Percentiles rank a stretch among this genome's conserved stretches.
Conservation (phyloP, 23 tunicate species). For the Styela clava region DNA sequence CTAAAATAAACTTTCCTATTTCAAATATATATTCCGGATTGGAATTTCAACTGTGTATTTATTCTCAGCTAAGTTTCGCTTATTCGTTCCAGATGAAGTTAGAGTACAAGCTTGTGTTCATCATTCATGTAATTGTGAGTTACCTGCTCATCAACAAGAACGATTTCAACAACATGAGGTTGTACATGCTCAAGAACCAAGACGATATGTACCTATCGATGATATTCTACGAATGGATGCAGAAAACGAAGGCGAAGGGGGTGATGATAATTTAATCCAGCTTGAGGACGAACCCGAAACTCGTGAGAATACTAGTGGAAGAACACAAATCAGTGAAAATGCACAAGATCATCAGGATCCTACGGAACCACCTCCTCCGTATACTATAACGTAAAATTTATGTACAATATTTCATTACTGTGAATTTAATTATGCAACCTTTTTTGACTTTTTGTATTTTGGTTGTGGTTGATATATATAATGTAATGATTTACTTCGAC, state of each 20-base stretch:
- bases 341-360: neutral
- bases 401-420: too few species aligned
- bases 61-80: too few species aligned
- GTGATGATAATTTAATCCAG: neutral
- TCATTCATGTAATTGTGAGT: neutral
- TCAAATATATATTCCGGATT: too few species aligned
- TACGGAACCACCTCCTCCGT: neutral
- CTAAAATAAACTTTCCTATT: too few species aligned
- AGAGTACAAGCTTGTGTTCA: neutral
- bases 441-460: too few species aligned
- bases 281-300: neutral
- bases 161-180: neutral
- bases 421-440: too few species aligned
- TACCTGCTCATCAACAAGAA: neutral
- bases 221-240: neutral
- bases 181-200: neutral
- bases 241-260: neutral
- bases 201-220: neutral
- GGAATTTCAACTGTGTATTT: too few species aligned
- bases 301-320: neutral
- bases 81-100: neutral
- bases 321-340: neutral
- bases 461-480: too few species aligned
- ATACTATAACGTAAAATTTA: too few species aligned
- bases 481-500: too few species aligned